phyloP scores from a whole-genome alignment of 2,113 vertebrate species.

The Trematomus loennbergii region DNA sequence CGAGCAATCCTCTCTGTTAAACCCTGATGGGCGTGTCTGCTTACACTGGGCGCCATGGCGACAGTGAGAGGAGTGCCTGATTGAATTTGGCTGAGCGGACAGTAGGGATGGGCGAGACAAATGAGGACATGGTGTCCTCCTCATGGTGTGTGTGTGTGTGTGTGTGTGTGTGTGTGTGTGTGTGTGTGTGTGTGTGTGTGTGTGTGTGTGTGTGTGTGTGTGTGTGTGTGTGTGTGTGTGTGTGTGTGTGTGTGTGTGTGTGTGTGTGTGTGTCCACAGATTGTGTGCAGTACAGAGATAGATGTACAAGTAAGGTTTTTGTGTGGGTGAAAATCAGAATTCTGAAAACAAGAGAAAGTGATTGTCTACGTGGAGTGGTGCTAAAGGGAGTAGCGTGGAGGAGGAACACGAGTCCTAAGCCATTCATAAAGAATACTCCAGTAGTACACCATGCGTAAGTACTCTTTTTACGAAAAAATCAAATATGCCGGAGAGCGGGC shows the following conservation, averaged over 20 bases:
- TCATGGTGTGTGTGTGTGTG: conserved; percentile 22
- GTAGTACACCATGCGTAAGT: conserved; percentile 10
- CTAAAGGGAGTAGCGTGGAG: conserved; percentile 6
- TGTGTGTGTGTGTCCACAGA: not conserved
- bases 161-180: not conserved
- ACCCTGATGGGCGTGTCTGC: conserved; percentile 57
- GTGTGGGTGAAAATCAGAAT: conserved; percentile 24
- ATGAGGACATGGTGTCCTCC: conserved; percentile 68
- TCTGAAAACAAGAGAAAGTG: conserved; percentile 12
- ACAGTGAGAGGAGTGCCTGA: conserved; percentile 70
- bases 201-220: conserved; percentile 1
- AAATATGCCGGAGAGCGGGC: conserved; percentile 17
- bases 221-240: not conserved
- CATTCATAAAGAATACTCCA: conserved; percentile 26
- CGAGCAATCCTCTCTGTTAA: conserved; percentile 18
- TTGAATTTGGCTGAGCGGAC: conserved; percentile 75
- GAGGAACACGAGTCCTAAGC: conserved; percentile 29
- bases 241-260: not conserved
- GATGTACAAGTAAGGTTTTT: not conserved
- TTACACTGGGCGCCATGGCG: conserved; percentile 65
- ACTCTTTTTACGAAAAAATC: conserved; percentile 17
- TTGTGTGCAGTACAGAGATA: conserved; percentile 4
- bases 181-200: not conserved
- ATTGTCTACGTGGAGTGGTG: conserved; percentile 9
- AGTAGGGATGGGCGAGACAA: conserved; percentile 66